phyloP scores from a whole-genome alignment of 1,140 invertebrate species.

The Spodoptera frugiperda region DNA sequence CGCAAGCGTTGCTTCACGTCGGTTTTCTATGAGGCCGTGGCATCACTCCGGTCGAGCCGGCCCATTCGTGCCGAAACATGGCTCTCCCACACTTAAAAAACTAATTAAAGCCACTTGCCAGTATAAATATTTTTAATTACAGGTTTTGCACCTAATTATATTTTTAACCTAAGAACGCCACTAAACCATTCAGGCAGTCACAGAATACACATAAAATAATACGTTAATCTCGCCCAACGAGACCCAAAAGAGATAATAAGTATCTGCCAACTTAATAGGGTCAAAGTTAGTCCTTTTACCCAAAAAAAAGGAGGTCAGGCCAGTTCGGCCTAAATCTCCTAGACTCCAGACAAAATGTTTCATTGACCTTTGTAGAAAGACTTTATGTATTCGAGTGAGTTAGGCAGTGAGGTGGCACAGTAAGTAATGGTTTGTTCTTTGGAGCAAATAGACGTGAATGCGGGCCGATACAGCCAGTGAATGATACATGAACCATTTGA shows the following conservation, averaged over 20 bases:
- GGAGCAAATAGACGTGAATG: constrained; percentile 19
- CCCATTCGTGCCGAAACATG: no score
- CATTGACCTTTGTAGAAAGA: constrained; percentile 11
- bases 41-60: no score
- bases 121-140: no score
- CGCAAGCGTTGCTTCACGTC: no score
- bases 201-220: no score
- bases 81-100: no score
- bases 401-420: constrained; percentile 3
- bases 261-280: neutral
- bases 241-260: constrained; percentile 9
- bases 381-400: neutral
- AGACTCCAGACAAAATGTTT: constrained; percentile 17
- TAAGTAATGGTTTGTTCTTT: constrained; percentile 24
- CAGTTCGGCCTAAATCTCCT: neutral
- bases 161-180: no score
- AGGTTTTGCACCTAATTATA: no score
- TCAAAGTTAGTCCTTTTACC: constrained; percentile 5
- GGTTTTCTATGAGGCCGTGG: no score
- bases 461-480: neutral
- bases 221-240: no score
- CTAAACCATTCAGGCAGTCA: no score
- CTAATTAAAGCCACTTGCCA: no score
- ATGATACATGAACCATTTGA: constrained; percentile 30
- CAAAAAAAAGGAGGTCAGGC: neutral